Evolutionary conservation across 2,797 vertebrate genomes (phyloP), one percentile per base, ranked within the genome.

Genomic region (Staurois parvus): DNA sequence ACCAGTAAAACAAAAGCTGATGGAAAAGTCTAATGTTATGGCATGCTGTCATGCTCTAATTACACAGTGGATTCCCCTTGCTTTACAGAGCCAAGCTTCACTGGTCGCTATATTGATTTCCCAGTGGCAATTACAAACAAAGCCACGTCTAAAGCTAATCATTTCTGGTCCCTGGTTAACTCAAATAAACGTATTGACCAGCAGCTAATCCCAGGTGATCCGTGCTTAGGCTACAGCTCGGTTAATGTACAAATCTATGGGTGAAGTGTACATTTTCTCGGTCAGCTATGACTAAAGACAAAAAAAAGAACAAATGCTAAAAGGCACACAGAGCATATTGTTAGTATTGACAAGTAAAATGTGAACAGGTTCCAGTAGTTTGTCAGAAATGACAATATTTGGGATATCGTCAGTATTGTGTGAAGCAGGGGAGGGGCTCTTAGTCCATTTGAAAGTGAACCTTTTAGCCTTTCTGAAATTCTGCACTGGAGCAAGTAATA

Each of bases 61-160:
- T 48, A 75, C 73, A 56, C 2, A n/a, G 45, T 26, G 40, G 15
- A 48, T 42, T 72, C 70, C 69, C 70, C 37, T 72, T 21, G 34
- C 24, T 40, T 11, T 72, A 24, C 15, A 11, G 42, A 48, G 73
- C 40, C 45, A 32, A 19, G 73, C 40, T 52, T 29, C 73, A 75
- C 12, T 29, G 73, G 45, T n/a, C 45, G 40, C 73, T 26, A 75
- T 75, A 75, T 75, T 42, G 70, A 72, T 72, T 72, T 72, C 70
- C 70, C 70, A 72, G 11, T 72, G 70, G 70, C 70, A 72, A 72
- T 72, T 72, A 72, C 37, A 72, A 42, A 72, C 17, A 72, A 72
- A 72, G 70, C 34, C n/a, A n/a, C 11, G 37, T 72, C 70, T 45
- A 40, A 72, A 26, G 34, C 34, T 72, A 72, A 72, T 72, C 37